phyloP scores from a whole-genome alignment of 2,797 vertebrate genomes.

The Rhabdophis nuchalis region DNA sequence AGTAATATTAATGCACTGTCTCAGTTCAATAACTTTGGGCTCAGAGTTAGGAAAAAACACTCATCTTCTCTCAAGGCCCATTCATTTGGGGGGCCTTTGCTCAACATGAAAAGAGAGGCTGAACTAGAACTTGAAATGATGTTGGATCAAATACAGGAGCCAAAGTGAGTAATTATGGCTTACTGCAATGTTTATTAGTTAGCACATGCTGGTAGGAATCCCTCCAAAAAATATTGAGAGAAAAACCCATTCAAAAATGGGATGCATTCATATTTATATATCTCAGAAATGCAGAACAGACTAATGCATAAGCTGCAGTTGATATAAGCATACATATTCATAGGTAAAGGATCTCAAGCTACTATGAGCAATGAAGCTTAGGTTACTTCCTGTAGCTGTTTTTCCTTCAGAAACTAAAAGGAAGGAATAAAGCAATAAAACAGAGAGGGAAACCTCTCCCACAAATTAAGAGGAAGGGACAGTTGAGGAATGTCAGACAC shows the following conservation, averaged over 20 bases:
- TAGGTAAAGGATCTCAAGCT: background rate
- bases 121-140: background rate
- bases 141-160: background rate
- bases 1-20: background rate
- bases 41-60: background rate
- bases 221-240: background rate
- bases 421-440: background rate
- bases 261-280: background rate
- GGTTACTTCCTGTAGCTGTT: background rate
- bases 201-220: background rate
- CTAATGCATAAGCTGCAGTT: background rate
- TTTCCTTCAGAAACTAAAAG: background rate
- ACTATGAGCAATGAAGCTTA: background rate
- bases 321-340: background rate
- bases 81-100: background rate
- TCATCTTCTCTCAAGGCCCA: background rate
- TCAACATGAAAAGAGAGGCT: background rate
- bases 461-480: background rate
- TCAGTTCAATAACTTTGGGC: background rate
- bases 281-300: no score
- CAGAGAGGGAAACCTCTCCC: background rate
- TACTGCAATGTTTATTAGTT: background rate
- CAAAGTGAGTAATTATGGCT: background rate
- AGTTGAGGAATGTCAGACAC: background rate
- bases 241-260: background rate